These are phyloP conservation scores for Ecliptopera silaceata DNA, from an alignment of 2,888 invertebrate genomes.

Conservation along the genomic window DNA sequence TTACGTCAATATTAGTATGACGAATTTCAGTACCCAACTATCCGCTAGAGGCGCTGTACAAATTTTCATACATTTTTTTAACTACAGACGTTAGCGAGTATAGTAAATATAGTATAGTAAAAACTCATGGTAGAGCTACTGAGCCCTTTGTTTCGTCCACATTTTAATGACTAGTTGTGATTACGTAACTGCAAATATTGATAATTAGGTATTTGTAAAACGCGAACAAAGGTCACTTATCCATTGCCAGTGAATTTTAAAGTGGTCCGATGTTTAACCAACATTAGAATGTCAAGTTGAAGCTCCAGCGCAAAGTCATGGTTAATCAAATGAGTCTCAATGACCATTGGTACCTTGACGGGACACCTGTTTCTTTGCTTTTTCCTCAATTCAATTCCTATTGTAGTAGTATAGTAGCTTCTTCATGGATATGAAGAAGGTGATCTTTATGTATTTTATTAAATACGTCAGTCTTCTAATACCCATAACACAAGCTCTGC, in stretches of 20 bases:
- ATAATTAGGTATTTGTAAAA: conserved; percentile 54
- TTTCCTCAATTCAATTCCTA: conserved; percentile 11
- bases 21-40: too few species aligned
- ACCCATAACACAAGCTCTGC: too few species aligned
- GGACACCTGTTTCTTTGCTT: conserved; percentile 15
- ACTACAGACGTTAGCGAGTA: too few species aligned
- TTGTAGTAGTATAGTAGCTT: conserved; percentile 2
- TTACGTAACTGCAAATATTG: conserved; percentile 55
- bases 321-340: conserved; percentile 26
- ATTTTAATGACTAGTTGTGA: conserved; percentile 22
- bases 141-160: neutral
- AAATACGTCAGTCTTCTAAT: too few species aligned
- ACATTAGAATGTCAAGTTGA: conserved; percentile 58
- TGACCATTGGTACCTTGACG: conserved; percentile 16
- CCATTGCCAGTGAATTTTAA: conserved; percentile 57
- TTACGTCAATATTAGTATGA: too few species aligned
- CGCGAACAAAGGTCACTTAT: conserved; percentile 61
- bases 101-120: too few species aligned
- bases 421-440: conserved; percentile 3
- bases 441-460: too few species aligned
- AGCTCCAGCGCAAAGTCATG: conserved; percentile 47
- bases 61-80: too few species aligned
- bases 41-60: too few species aligned
- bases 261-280: conserved; percentile 55
- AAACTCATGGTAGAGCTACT: too few species aligned